Base-by-base conservation (phyloP, 2,888 invertebrate genomes). In the Lysandra bellargus region DNA sequence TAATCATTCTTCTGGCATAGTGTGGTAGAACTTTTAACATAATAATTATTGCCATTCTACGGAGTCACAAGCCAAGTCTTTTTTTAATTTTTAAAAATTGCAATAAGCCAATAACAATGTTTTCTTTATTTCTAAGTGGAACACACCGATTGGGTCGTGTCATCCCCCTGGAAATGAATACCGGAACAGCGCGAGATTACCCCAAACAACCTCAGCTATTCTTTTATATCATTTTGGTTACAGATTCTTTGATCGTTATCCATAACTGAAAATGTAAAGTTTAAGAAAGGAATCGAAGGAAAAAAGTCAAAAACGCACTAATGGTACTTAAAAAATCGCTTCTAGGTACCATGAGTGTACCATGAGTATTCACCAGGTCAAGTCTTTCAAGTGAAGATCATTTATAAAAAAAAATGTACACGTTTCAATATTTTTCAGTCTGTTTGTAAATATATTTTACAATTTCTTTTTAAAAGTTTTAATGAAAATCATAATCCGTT, bases 101-200 rank as follows among this genome's bases (percentile, higher is more conserved):
- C 1, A 0, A 23, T 37, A 37, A 37, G 3, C 37, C 37, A 37
- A 37, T 9, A 1, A 30, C 12, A 64, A 30, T 4, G 1, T 4
- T 30, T 30, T 17, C 1, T 53, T 4, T 44, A 12, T 12, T 75
- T 14, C 53, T 30, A 30, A 75, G 53, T 75, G 75, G 23, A 75
- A 75, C 30, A 44, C 7, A 49, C 4, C 75, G 30, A 49, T 49
- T 75, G 14, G 75, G 53, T 75, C 53, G 75, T 75, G 53, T 75
- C 75, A 75, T 12, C 75, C 53, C 33, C 14, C 49, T 49, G 49
- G 30, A 75, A 74, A 75, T 75, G 33, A 75, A 75, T 75, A 33
- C 75, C 75, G 74, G 49, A 53, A 75, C 75, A 75, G 75, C n/a
- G 9, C 53, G 12, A 53, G 75, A 75, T 53, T 49, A 75, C 53